Evolutionary conservation across 2,797 vertebrate genomes (phyloP), one percentile per base, ranked within the genome.

Genomic region (Rhinatrema bivittatum): DNA sequence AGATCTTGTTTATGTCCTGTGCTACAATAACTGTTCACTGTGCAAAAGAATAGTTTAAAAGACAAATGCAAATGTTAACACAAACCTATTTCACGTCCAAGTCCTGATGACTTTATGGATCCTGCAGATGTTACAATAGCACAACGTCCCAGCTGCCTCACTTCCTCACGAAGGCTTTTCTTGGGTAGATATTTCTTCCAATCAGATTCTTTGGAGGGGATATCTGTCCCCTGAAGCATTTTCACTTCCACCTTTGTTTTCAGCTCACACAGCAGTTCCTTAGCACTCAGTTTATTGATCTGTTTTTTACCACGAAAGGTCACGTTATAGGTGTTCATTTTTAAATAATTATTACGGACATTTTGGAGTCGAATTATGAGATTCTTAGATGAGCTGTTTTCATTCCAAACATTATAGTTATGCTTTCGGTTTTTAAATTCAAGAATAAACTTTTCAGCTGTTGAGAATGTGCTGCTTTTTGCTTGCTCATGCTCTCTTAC

Each of bases 71-170:
- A n/a, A n/a, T n/a, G 15, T 10, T 30, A 36, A 50, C 48, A 62
- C 75, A 38, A 60, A 88, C 86, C 85, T 68, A 88, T 88, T 66
- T 86, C 84, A 36, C 4, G 37, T 36, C 86, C 86, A 32, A 88
- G 26, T 10, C 4, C 56, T 25, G 86, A 86, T 20, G 53, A 67
- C 35, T 72, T 79, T 51, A 88, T 50, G 39, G 86, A 78, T 32
- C 83, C 85, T 1, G 86, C 81, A 10, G 85, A 87, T 5, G 81
- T 78, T 20, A 88, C 82, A 0, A 87, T 79, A 20, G 86, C 85
- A 42, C 85, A 88, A 5, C 2, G 69, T 35, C 46, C 62, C 44
- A 84, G 64, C 0, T 13, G 62, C 15, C 81, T 81, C n/a, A 73
- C 51, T 9, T 60, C 54, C 32, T 68, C 65, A 33, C 45, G 66